Evolutionary conservation across 1,140 invertebrate genomes (phyloP).

Genomic region (honey bee (Apis mellifera)): DNA sequence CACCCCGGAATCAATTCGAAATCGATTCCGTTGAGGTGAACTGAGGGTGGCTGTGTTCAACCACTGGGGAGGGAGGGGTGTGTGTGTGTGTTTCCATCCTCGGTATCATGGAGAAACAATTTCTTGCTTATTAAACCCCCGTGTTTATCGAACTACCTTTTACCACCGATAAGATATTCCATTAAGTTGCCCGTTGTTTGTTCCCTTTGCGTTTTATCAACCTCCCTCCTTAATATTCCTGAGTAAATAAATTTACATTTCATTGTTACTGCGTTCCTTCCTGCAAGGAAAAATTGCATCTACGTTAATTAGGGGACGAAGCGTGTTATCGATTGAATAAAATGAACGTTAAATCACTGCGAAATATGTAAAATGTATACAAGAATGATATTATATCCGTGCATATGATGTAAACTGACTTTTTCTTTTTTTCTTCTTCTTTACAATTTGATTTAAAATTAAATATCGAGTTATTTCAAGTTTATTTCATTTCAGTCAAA

Average conservation of each 20-base stretch:
- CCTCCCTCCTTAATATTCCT: neutral
- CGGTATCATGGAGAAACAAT: slow-evolving; percentile 2
- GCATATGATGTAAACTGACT: too few relatives aligned
- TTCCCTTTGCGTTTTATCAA: neutral
- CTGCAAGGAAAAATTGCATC: too few relatives aligned
- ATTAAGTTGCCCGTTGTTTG: neutral
- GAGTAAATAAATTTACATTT: neutral
- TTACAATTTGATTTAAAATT: too few relatives aligned
- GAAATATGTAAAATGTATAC: too few relatives aligned
- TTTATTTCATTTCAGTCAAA: too few relatives aligned
- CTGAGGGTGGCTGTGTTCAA: neutral
- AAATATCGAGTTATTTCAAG: too few relatives aligned
- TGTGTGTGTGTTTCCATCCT: neutral
- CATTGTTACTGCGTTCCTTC: neutral
- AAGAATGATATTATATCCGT: too few relatives aligned
- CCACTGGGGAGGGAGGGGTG: too few relatives aligned
- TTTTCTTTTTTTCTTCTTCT: too few relatives aligned
- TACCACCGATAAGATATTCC: neutral
- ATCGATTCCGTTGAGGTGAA: slow-evolving; percentile 10
- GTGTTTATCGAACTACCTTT: slow-evolving; percentile 1
- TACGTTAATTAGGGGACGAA: too few relatives aligned
- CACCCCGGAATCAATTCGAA: slow-evolving; percentile 31
- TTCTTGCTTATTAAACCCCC: neutral
- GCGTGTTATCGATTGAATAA: neutral
- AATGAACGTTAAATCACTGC: too few relatives aligned